Conservation (phyloP, 2,888 invertebrate species). For the Agriopis aurantiaria region DNA sequence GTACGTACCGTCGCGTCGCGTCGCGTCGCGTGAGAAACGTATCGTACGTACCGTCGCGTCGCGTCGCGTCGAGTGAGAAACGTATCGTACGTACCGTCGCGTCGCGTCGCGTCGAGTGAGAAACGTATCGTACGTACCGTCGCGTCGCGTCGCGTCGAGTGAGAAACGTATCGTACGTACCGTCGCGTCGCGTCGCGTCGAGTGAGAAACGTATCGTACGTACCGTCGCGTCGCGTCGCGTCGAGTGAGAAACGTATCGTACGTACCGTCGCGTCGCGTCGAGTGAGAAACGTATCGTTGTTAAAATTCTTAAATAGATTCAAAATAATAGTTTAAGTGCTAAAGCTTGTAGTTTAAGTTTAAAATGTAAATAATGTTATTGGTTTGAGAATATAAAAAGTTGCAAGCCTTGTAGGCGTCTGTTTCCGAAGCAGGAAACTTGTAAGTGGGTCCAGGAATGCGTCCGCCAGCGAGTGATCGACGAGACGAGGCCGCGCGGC, state of each 20-base stretch:
- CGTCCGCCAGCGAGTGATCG: not conserved
- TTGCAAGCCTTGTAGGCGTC: not conserved
- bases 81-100: no score
- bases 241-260: not conserved
- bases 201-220: not conserved
- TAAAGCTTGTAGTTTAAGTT: constrained; percentile 19
- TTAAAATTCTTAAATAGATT: constrained; percentile 1
- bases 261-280: not conserved
- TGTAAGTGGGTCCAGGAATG: not conserved
- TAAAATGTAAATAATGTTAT: constrained; percentile 18
- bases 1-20: no score
- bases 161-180: not conserved
- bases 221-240: no score
- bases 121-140: not conserved
- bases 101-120: not conserved
- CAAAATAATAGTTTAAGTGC: constrained; percentile 10
- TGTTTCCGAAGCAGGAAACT: not conserved
- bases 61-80: not conserved
- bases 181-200: no score
- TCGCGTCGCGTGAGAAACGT: not conserved
- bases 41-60: no score
- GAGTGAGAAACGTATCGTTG: not conserved
- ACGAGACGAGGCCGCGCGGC: constrained; percentile 1
- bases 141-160: no score
- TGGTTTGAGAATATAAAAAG: constrained; percentile 17